phyloP scores from a whole-genome alignment of 2,888 invertebrate genomes.

The Caenorhabditis wallacei region DNA sequence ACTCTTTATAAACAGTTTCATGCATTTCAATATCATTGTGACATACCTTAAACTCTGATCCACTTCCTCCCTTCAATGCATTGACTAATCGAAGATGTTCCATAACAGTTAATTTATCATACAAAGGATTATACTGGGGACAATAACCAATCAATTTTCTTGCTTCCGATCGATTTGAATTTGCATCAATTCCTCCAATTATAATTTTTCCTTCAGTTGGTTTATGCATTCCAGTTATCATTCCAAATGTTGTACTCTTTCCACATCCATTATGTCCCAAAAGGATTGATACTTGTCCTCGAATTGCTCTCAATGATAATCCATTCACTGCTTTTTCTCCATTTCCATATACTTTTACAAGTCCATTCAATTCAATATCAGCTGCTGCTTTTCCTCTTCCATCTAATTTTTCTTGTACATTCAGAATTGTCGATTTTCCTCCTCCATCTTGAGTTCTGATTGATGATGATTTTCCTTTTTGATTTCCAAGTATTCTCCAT shows the following conservation, averaged over 20 bases:
- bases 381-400: neutral
- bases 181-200: constrained; percentile 24
- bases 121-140: constrained; percentile 72
- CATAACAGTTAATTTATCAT: constrained; percentile 72
- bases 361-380: constrained; percentile 31
- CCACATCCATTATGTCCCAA: constrained; percentile 80
- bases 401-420: constrained; percentile 23
- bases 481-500: constrained; percentile 16
- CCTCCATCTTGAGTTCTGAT: neutral
- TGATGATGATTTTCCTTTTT: neutral
- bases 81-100: constrained; percentile 75
- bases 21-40: no score
- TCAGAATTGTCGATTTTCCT: constrained; percentile 12
- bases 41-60: neutral
- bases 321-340: constrained; percentile 50
- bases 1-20: neutral
- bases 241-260: constrained; percentile 67
- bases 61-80: constrained; percentile 43
- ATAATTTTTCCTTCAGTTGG: constrained; percentile 33
- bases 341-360: constrained; percentile 39
- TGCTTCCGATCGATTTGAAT: constrained; percentile 15
- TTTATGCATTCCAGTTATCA: constrained; percentile 66
- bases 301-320: constrained; percentile 32
- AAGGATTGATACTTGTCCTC: constrained; percentile 73
- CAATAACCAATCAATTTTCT: constrained; percentile 42